These are phyloP conservation scores for Cygnus olor DNA, from an alignment of 2,797 vertebrate species.

Conservation along the genomic window DNA sequence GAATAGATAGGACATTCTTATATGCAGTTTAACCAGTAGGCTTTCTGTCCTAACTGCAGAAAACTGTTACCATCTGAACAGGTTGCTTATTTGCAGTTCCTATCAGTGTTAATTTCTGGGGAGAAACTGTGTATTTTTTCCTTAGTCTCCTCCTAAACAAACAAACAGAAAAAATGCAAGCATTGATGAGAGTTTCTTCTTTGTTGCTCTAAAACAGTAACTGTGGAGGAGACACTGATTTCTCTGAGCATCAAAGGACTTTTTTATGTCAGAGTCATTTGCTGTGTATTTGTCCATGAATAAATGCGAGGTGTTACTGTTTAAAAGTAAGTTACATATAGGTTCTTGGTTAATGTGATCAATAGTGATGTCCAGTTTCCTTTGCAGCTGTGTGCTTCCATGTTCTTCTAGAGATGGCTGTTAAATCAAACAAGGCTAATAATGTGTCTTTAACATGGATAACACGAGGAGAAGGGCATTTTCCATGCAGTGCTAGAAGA, in stretches of 20 bases:
- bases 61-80: background rate
- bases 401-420: background rate
- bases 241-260: background rate
- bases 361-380: background rate
- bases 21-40: background rate
- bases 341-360: background rate
- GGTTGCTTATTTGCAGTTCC: background rate
- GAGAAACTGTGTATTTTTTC: background rate
- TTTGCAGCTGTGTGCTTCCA: background rate
- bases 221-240: background rate
- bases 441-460: background rate
- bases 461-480: background rate
- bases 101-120: background rate
- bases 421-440: background rate
- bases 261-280: background rate
- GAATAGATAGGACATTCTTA: background rate
- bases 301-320: background rate
- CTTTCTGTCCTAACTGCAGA: background rate
- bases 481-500: background rate
- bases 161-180: background rate
- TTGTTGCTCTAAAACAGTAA: background rate
- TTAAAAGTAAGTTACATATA: background rate
- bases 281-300: background rate
- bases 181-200: background rate
- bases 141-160: background rate